Conservation (phyloP, 2,113 vertebrate species). For the Syngnathoides biaculeatus region DNA sequence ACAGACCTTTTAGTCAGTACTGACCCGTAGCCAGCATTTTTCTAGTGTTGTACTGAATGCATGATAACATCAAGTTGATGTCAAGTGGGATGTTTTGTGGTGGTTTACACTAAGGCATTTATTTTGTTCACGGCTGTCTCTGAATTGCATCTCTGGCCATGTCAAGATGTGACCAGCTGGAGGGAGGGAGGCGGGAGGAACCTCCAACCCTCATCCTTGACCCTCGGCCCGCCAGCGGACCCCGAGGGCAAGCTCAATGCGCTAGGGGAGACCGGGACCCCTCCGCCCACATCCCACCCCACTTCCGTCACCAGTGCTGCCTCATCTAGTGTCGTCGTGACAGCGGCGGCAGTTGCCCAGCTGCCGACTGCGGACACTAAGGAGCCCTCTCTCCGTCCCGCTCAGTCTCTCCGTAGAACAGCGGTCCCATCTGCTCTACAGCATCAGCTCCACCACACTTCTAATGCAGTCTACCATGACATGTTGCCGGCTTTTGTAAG, state of each 20-base stretch:
- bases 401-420: slow-evolving; percentile 84
- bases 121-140: background rate
- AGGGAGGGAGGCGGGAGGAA: slow-evolving; percentile 99
- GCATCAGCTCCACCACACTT: slow-evolving; percentile 88
- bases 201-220: slow-evolving; percentile 84
- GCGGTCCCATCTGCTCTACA: slow-evolving; percentile 78
- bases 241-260: slow-evolving; percentile 82
- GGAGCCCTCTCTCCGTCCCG: slow-evolving; percentile 88
- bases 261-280: slow-evolving; percentile 78
- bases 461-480: slow-evolving; percentile 91
- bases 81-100: background rate
- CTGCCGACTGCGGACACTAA: slow-evolving; percentile 76
- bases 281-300: slow-evolving; percentile 67
- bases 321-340: slow-evolving; percentile 29
- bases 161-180: slow-evolving; percentile 96
- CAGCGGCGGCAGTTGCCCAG: slow-evolving; percentile 29
- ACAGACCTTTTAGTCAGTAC: no score
- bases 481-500: slow-evolving; percentile 98
- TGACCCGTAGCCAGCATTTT: no score
- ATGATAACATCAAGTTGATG: background rate
- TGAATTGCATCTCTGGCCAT: background rate
- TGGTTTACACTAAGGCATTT: background rate
- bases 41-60: background rate
- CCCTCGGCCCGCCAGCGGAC: slow-evolving; percentile 83
- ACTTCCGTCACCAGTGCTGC: slow-evolving; percentile 49